Base-by-base conservation (phyloP, 2,797 vertebrate species). In the Cuculus canorus region DNA sequence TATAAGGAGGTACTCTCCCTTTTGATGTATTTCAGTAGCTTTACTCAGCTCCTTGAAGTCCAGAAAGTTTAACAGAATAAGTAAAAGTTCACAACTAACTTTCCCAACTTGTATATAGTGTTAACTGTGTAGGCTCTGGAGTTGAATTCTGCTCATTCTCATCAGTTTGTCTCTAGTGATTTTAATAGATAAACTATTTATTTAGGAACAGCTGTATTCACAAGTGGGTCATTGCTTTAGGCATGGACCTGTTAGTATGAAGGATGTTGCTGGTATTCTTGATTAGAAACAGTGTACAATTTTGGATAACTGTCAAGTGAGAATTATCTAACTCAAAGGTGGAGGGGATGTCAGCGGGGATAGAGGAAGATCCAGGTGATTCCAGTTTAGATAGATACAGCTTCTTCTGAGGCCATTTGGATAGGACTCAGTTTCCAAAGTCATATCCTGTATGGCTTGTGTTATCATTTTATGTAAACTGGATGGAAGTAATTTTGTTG, bases 141-240 rank as follows among this genome's bases (percentile, higher is more conserved):
- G 48, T 56, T 85, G 70, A 69, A 64, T 86, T 91, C 63, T 88
- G 90, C 64, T 86, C 66, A 50, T 90, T 88, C 59, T 90, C 59
- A 61, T 82, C 41, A 50, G 56, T 77, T 93, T 88, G 39, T 54
- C 80, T 90, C 1, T 0, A 85, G 57, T 78, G 78, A 85, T 90
- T 90, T 90, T 85, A 77, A 3, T 37, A 47, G 53, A 88, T 80
- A 59, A 77, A 64, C 65, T 53, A 8, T 52, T 52, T 63, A 57
- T 72, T 92, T 90, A 65, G 17, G 13, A 84, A 59, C 68, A 93
- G 39, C 80, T 93, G 59, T 81, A 66, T 83, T 93, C 87, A 88
- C 91, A 90, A 91, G 70, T 63, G 56, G 39, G 39, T 52, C 14
- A 33, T 82, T 82, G 52, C 88, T 93, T 88, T 91, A 88, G 63